A percentile compares a stretch with the other conserved stretches of the same genome.
These are phyloP conservation scores for Empis livida DNA, from an alignment of 2,888 invertebrate genomes.

Conservation along the genomic window DNA sequence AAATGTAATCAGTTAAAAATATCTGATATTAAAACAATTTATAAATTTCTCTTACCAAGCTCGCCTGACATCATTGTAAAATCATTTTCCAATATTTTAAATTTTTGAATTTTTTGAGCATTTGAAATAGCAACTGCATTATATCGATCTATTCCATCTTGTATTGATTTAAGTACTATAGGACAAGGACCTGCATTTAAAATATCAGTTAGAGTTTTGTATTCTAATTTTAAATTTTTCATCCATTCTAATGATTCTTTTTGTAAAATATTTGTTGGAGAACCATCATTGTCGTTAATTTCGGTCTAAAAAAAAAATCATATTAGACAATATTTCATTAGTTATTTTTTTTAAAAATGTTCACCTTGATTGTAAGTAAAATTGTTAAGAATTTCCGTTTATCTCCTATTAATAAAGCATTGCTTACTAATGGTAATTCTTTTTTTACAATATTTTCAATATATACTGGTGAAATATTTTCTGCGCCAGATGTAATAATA, in stretches of 20 bases:
- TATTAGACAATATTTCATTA: no score
- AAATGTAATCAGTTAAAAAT: no score
- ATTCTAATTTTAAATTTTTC: conserved; percentile 45
- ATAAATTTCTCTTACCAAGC: conserved; percentile 34
- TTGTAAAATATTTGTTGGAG: conserved; percentile 55
- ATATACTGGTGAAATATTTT: conserved; percentile 75
- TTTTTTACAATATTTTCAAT: conserved; percentile 68
- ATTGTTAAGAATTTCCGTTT: conserved; percentile 72
- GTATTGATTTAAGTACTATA: conserved; percentile 49
- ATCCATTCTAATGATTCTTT: conserved; percentile 57
- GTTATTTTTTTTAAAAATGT: not conserved
- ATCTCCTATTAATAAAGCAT: conserved; percentile 80
- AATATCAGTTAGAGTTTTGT: conserved; percentile 57
- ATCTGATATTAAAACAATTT: conserved; percentile 2
- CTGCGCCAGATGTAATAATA: conserved; percentile 89
- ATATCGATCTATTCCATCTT: conserved; percentile 60
- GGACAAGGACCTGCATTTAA: conserved; percentile 44
- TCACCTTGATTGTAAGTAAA: conserved; percentile 69
- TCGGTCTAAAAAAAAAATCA: conserved; percentile 40
- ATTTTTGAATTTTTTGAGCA: conserved; percentile 80
- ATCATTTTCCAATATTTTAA: conserved; percentile 67
- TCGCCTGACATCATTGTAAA: conserved; percentile 78
- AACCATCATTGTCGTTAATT: conserved; percentile 52
- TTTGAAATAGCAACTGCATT: conserved; percentile 69
- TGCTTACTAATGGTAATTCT: conserved; percentile 61